Evolutionary conservation across 2,113 vertebrate genomes (phyloP), one percentile per base, ranked within the genome.

Genomic region (Tenrec ecaudatus): DNA sequence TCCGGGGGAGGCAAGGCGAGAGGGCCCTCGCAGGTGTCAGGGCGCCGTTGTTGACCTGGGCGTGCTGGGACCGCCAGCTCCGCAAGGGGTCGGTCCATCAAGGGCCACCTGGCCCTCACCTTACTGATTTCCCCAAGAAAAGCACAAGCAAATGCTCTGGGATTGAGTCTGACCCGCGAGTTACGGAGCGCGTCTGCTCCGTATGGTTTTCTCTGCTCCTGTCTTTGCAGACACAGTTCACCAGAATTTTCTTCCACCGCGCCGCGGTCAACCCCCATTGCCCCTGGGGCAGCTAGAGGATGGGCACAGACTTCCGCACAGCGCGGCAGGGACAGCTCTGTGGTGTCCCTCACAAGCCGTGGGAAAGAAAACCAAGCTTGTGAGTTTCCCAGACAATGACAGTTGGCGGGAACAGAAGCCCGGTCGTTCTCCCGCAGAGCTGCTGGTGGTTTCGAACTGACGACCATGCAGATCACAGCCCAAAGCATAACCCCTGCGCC

Each of bases 271-370:
- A 36, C n/a, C 69, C 33, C 20, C 20, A 19, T 17, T 40, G 83
- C 16, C 29, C 29, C 31, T 47, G n/a, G 57, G 62, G 10, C 14
- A 62, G 47, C 15, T 53, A 29, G 53, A 85, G 80, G 71, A 22
- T 20, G 23, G 16, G 31, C 38, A 16, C 6, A 36, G 80, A 23
- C 25, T 89, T 81, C 75, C n/a, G n/a, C n/a, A n/a, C n/a, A 83
- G 47, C 15, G 31, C 12, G 29, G 58, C 25, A 89, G 12, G 19
- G 58, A n/a, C 69, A 64, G 83, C 47, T 82, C 38, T 71, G 33
- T 62, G 68, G 29, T 75, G 77, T 91, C 64, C 36, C 87, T 93
- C 71, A 33, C 82, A 78, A 86, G 88, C 17, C 47, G 20, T 43
- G 38, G 78, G 89, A 84, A 87, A 60, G 81, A 53, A 10, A 5